Evolutionary conservation across 2,113 vertebrate genomes (phyloP), one percentile per base, ranked within the genome.

Genomic region (Zosterops lateralis): DNA sequence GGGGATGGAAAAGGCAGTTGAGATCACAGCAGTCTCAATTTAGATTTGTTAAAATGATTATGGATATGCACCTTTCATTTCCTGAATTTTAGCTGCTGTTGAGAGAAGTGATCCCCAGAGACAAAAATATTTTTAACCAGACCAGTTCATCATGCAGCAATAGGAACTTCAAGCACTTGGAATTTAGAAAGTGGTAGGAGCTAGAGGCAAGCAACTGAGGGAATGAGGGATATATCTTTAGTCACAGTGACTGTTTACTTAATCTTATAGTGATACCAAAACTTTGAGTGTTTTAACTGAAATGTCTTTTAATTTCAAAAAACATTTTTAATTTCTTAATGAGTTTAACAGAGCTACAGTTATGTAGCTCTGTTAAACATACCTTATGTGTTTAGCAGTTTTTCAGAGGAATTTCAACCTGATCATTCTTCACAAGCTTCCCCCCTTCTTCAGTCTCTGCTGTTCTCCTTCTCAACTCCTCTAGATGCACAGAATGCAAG

Each of bases 41-140:
- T 86, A 84, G 64, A 89, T 77, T 92, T 93, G 76, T 81, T 92
- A 56, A 75, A 95, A 86, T 89, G n/a, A 56, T 95, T 93, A 93
- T 77, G 32, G 64, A 89, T 92, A 89, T 45, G 29, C 34, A 89
- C 64, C 89, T 95, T 93, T 90, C 60, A 80, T 84, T 95, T 95
- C 76, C 72, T 81, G 68, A 92, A 90, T 83, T 92, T 90, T 90
- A 89, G 22, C 68, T 93, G 50, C 56, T 86, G 68, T 60, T 92
- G 89, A 84, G 51, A 84, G 32, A 88, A 95, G 32, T 74, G 76
- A 66, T 77, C 64, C 47, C 26, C 3, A 3, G 60, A 48, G 80
- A 71, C 56, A 77, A 86, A 92, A 80, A 66, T 66, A 84, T 80
- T 86, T 87, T 84, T 86, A 92, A 50, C 32, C 34, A 70, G 51